These are phyloP conservation scores for Argya squamiceps DNA, from an alignment of 2,797 vertebrate species.

Conservation along the genomic window DNA sequence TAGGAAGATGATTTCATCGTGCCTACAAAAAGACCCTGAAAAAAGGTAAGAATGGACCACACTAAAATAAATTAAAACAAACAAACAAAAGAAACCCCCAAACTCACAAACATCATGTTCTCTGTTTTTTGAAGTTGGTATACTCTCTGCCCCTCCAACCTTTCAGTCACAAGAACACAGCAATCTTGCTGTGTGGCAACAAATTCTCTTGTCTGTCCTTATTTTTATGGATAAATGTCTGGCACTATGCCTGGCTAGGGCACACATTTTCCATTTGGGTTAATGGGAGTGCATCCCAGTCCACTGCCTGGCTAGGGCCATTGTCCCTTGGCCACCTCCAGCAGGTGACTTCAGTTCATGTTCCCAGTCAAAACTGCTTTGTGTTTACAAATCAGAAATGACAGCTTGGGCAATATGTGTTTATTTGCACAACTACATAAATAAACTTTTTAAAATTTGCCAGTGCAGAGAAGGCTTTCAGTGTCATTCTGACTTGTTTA, in stretches of 20 bases:
- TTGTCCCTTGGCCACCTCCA: not conserved
- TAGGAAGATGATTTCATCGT: constrained; percentile 95
- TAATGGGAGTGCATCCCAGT: constrained; percentile 40
- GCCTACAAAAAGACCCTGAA: constrained; percentile 98
- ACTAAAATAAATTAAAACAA: not conserved
- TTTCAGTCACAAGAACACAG: not conserved
- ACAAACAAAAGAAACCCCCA: not conserved
- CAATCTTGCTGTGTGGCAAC: not conserved
- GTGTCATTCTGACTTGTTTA: not conserved
- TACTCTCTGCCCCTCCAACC: not conserved
- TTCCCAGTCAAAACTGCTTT: not conserved
- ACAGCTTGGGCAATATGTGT: not conserved
- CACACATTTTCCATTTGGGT: not conserved
- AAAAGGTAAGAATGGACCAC: constrained; percentile 84
- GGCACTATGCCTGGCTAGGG: not conserved
- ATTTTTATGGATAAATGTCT: not conserved
- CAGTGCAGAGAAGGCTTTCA: not conserved
- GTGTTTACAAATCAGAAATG: not conserved
- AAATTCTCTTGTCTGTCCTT: not conserved
- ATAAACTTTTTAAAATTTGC: not conserved
- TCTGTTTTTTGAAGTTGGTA: not conserved
- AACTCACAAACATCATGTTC: not conserved
- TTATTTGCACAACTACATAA: not conserved
- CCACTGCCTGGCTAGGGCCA: not conserved
- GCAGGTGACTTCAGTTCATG: constrained; percentile 17